A percentile compares a stretch with the other conserved stretches of the same genome.
These are phyloP conservation scores for Melanchra persicariae DNA, from an alignment of 2,888 invertebrate species.

Conservation along the genomic window DNA sequence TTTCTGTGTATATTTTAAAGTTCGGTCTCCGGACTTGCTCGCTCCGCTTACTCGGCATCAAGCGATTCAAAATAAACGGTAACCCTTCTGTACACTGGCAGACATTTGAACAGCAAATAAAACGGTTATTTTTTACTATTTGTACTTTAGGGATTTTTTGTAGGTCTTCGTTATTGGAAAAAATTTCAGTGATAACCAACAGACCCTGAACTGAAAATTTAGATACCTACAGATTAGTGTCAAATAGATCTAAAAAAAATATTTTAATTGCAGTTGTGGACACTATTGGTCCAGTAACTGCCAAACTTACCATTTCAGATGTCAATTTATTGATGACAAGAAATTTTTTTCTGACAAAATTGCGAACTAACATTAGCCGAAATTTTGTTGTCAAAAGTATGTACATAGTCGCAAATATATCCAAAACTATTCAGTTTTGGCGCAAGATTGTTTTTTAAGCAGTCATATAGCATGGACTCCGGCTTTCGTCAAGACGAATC, in stretches of 20 bases:
- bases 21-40: slow-evolving; percentile 55
- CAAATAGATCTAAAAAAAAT: too few species aligned
- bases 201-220: too few species aligned
- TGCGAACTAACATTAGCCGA: background rate
- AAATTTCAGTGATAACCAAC: too few species aligned
- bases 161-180: too few species aligned
- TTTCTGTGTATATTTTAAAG: slow-evolving; percentile 50
- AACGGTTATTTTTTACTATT: background rate
- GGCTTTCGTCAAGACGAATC: too few species aligned
- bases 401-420: background rate
- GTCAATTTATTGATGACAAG: background rate
- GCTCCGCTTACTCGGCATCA: slow-evolving; percentile 48
- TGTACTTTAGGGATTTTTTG: too few species aligned
- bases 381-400: background rate
- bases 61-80: slow-evolving; percentile 67
- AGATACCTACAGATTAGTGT: too few species aligned
- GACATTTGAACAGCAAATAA: slow-evolving; percentile 32
- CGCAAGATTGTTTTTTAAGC: too few species aligned
- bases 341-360: background rate
- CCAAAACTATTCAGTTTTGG: too few species aligned
- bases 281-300: background rate
- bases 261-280: background rate
- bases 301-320: background rate
- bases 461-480: too few species aligned
- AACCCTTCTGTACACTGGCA: slow-evolving; percentile 50